phyloP scores from a whole-genome alignment of 2,113 vertebrate species.

The Rhipidura dahli region DNA sequence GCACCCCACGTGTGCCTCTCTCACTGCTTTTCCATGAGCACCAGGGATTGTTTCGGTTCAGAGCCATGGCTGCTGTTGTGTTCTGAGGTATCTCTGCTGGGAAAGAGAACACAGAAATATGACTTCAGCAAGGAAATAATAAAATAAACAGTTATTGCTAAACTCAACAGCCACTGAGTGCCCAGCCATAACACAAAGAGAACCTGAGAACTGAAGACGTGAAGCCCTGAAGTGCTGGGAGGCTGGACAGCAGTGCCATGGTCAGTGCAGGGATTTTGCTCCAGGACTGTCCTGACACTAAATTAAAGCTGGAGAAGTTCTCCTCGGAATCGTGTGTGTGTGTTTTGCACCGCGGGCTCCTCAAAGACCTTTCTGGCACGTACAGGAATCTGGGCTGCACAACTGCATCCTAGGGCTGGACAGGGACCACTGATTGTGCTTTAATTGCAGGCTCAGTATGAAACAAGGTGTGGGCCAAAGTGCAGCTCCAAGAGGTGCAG shows the following conservation, averaged over 20 bases:
- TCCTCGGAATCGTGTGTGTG: accelerated
- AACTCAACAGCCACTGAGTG: neutral
- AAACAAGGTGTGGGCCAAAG: constrained; percentile 53
- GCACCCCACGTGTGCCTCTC: accelerated
- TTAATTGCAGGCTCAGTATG: constrained; percentile 31
- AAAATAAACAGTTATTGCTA: neutral
- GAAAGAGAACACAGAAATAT: neutral
- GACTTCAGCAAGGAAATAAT: neutral
- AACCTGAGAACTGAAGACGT: neutral
- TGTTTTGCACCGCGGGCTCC: neutral
- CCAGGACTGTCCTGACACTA: neutral
- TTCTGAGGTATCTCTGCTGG: neutral
- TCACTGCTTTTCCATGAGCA: neutral
- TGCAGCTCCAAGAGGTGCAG: constrained; percentile 31
- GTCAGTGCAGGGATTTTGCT: neutral
- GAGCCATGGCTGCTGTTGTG: neutral
- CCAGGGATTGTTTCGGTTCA: neutral
- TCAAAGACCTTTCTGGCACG: neutral
- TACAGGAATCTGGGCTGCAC: neutral
- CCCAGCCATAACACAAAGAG: neutral
- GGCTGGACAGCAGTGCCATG: neutral
- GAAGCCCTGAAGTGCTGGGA: neutral
- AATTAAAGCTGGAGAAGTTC: neutral
- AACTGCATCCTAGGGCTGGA: constrained; percentile 64
- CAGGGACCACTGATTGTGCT: constrained; percentile 40